Base-by-base conservation (phyloP, 2,797 vertebrate genomes). In the Columba guinea region DNA sequence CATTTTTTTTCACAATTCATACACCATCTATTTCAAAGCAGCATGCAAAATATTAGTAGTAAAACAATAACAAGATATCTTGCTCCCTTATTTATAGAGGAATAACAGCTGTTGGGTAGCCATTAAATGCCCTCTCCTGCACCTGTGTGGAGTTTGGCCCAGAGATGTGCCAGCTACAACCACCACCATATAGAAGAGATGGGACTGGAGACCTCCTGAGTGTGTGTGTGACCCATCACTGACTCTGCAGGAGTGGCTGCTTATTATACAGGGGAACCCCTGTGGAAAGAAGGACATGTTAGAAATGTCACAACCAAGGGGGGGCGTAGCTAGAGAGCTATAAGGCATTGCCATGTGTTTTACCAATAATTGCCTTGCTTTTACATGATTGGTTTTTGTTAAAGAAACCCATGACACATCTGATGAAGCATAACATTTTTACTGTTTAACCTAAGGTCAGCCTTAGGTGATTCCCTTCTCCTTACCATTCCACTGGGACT, bases 181-280 rank as follows among this genome's bases (percentile, higher is more conserved):
- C 19, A 5, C 7, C 0, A 0, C 34, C 75, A 11, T 30, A 63
- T 1, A 4, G 85, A 77, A 26, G 56, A 37, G 44, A 13, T 56
- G 64, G 64, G 44, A 32, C 52, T 3, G 3, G 27, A 74, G 52
- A n/a, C 15, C 55, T 83, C 16, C 22, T 58, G 17, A 55, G 34
- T 26, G 12, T 55, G 17, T 0, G 1, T 37, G 23, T 41, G 59
- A 46, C 37, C 22, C 65, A 87, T 34, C 51, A 37, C 23, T 65
- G 52, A 63, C 13, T 21, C 35, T 80, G 32, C 55, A 51, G 13
- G 26, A 73, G 27, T 16, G 22, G 11, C 55, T 91, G 18, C 32
- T 89, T 39, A 0, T 82, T 84, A 5, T 10, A 41, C 14, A 49
- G 58, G 21, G 19, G 10, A 60, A 62, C 4, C 16, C 18, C 34